Evolutionary conservation across 2,797 vertebrate species (phyloP), one percentile per base, ranked within the genome.

Genomic region (Novumbra hubbsi): DNA sequence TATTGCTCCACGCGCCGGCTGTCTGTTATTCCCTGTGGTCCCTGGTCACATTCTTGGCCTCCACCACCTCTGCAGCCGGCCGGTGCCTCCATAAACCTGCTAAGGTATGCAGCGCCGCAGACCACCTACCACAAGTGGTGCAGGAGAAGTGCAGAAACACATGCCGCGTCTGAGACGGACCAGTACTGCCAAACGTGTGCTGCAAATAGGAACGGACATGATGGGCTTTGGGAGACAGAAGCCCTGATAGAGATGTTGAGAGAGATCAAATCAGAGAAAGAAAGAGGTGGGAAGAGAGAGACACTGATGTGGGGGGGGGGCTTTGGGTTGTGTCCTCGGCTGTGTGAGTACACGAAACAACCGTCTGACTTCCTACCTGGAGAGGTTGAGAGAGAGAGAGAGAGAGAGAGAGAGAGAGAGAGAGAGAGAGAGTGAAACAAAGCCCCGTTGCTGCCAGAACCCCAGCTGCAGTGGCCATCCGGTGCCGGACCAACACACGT

Each of bases 41-140:
- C n/a, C 49, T 74, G 32, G 68, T 74, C 76, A 71, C 57, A 60
- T 62, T 77, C 73, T 64, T 70, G 60, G n/a, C 34, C 75, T 50
- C 28, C 73, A 76, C 32, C 32, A 67, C 64, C 64, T 32, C 16
- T 19, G 62, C 62, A 63, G 64, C 55, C 55, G 11, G 9, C 21
- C 11, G 21, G 70, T 69, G 73, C 41, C 45, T 71, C 64, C 66
- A 55, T 69, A 77, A 77, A 81, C 69, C 76, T 73, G 73, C 50
- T 49, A 48, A 70, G 52, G 68, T 73, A 74, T 73, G 70, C 28
- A n/a, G 28, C 16, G 7, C 8, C 1, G 63, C 27, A 21, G 73
- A 70, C 70, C 76, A 75, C 73, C 76, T 74, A 78, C 70, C 38
- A 49, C 72, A 72, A 19, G 74, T 9, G 15, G 34, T 70, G 73